Base-by-base conservation (phyloP, 1,140 invertebrate genomes). In the Nymphalis io region DNA sequence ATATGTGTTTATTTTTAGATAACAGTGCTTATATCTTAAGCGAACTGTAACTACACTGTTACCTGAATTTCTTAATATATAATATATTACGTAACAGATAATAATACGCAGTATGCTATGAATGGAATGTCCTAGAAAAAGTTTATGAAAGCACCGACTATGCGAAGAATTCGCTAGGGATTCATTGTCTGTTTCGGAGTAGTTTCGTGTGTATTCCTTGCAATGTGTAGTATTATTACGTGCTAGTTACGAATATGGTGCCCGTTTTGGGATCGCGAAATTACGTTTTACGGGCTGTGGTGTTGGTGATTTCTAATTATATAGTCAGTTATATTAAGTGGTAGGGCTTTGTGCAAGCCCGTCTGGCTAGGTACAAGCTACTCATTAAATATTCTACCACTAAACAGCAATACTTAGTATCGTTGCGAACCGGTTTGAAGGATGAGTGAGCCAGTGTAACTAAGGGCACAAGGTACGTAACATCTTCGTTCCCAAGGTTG, bases 81-180 rank as follows among this genome's bases (percentile, higher is more conserved):
- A 2, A 11, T 55, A 55, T 27, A 18, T 8, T 15, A 12, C 5
- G 15, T 55, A 55, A 4, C 10, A 15, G 15, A 55, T 23, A 55
- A 55, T 39, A 63, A 13, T 20, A 8, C 60, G 46, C 27, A 12
- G 33, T 51, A 51, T 46, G 42, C 21, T 10, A 53, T 51, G 60
- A 63, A 63, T 63, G 46, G 44, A n/a, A 8, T 63, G 60, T 38
- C 27, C 60, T 53, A 53, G 46, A 63, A 63, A 62, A 15, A 51
- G 23, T 39, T 61, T 61, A 53, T 53, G 42, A 63, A 46, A 63
- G 60, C 46, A 20, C 33, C 38, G 51, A 55, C 10, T 15, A 15
- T 11, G n/a, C 51, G 51, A 44, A 46, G 60, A 51, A 63, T 63
- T 53, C 60, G 51, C 48, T 20, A 18, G 60, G 27, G 46, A 53